These are phyloP conservation scores for Alces alces DNA, from an alignment of 2,113 vertebrate genomes.

Conservation along the genomic window DNA sequence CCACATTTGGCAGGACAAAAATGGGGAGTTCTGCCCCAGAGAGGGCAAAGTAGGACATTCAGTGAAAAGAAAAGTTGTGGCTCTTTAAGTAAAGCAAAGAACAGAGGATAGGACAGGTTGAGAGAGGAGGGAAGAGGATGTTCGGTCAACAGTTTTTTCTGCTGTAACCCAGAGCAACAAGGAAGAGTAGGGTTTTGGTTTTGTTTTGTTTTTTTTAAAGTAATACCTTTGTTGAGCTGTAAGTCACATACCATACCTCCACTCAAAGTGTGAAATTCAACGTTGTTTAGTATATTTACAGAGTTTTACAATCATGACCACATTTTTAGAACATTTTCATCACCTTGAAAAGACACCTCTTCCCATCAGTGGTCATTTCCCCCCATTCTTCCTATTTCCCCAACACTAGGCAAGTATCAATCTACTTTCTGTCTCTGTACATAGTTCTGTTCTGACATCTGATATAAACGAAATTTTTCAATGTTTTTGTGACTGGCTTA, in stretches of 20 bases:
- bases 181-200: not conserved
- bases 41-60: not conserved
- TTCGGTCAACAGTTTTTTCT: not conserved
- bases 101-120: not conserved
- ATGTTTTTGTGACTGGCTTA: not conserved
- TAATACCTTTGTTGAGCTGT: not conserved
- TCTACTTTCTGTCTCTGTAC: not conserved
- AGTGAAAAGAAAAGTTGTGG: not conserved
- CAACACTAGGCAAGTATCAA: not conserved
- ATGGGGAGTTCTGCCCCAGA: not conserved
- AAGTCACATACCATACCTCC: not conserved
- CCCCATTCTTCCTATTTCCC: not conserved
- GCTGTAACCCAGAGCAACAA: not conserved
- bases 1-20: not conserved
- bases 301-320: not conserved
- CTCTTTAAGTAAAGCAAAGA: not conserved
- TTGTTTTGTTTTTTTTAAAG: not conserved
- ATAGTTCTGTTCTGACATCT: not conserved
- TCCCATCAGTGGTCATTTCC: not conserved
- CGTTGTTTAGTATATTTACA: not conserved
- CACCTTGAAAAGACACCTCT: not conserved
- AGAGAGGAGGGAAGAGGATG: not conserved
- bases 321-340: not conserved
- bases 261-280: not conserved
- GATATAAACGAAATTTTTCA: not conserved